Conservation (phyloP, 2,888 invertebrate genomes). For the Dicyrtomina minuta region DNA sequence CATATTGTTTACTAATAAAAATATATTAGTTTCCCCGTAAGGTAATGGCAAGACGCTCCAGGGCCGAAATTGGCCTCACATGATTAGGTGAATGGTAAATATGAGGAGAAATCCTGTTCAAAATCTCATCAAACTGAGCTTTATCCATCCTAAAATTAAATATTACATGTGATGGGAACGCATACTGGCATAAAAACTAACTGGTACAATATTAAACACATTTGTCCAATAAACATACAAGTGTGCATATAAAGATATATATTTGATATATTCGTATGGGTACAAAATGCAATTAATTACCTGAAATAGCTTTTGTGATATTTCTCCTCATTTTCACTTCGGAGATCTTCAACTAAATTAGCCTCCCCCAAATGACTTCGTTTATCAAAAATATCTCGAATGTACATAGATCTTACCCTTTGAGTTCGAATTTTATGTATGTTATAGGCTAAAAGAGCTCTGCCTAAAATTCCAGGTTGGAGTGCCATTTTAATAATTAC, state of each 20-base stretch:
- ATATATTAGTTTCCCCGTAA: not conserved
- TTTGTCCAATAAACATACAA: not conserved
- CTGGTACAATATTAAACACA: too few species aligned
- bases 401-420: too few species aligned
- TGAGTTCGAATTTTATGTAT: too few species aligned
- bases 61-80: not conserved
- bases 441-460: too few species aligned
- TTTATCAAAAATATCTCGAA: too few species aligned
- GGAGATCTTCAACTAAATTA: not conserved
- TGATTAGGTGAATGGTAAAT: slow-evolving; percentile 7
- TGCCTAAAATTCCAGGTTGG: too few species aligned
- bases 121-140: slow-evolving; percentile 5
- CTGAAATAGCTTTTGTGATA: slow-evolving; percentile 10
- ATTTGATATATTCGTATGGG: too few species aligned
- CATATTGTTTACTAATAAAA: not conserved
- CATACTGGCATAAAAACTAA: too few species aligned
- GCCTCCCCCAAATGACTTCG: too few species aligned
- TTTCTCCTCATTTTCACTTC: not conserved
- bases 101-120: not conserved
- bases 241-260: not conserved
- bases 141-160: slow-evolving; percentile 24
- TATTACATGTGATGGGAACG: too few species aligned
- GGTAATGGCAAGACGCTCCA: not conserved
- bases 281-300: not conserved
- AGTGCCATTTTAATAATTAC: too few species aligned